These are phyloP conservation scores for Fabriciana adippe DNA, from an alignment of 2,888 invertebrate species.

Conservation along the genomic window DNA sequence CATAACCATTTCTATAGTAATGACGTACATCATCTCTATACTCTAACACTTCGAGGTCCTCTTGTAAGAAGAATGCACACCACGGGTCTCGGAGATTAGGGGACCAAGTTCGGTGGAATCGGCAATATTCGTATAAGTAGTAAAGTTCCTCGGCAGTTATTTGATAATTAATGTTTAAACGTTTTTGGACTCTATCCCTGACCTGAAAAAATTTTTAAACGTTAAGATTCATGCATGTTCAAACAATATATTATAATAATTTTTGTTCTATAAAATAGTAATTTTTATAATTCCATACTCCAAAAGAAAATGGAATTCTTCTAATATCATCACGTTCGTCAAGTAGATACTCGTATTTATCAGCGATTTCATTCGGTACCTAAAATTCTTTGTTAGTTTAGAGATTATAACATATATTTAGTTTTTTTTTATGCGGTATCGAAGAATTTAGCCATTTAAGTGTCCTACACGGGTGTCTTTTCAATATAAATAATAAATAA, in stretches of 20 bases:
- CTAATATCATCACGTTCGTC: too few species aligned
- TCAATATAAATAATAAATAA: too few species aligned
- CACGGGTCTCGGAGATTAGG: conserved; percentile 82
- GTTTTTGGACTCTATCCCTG: conserved; percentile 69
- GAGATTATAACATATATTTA: too few species aligned
- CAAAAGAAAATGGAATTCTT: too few species aligned
- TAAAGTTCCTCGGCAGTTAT: conserved; percentile 72
- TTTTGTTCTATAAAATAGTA: too few species aligned
- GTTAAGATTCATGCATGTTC: background rate
- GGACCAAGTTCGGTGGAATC: conserved; percentile 87
- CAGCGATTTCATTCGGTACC: too few species aligned
- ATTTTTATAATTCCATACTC: too few species aligned
- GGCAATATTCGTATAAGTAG: conserved; percentile 88
- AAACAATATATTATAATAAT: background rate
- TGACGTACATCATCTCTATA: conserved; percentile 89
- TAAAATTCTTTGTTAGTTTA: too few species aligned
- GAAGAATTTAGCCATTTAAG: too few species aligned
- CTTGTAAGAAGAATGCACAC: conserved; percentile 87
- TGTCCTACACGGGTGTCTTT: too few species aligned
- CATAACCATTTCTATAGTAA: conserved; percentile 83
- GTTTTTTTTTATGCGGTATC: too few species aligned
- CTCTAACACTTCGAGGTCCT: conserved; percentile 87
- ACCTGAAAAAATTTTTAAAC: conserved; percentile 50
- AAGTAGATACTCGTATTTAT: too few species aligned
- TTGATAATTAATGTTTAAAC: conserved; percentile 71